Percentiles rank a stretch among this genome's conserved stretches.
Evolutionary conservation across 2,888 invertebrate genomes (phyloP).

Genomic region (Dryadula phaetusa): DNA sequence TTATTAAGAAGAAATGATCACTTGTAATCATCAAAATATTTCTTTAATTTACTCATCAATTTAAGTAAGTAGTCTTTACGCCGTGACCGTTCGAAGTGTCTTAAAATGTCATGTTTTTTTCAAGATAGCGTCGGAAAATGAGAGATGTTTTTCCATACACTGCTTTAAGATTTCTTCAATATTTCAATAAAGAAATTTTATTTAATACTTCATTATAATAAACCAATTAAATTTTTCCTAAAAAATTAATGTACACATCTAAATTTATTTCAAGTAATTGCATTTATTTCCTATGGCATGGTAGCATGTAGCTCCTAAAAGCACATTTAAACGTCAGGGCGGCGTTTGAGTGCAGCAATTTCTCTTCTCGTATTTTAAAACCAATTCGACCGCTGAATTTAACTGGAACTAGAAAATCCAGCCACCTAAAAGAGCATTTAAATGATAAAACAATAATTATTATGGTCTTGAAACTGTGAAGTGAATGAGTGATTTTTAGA

Average conservation of each 20-base stretch:
- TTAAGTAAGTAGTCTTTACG: no score
- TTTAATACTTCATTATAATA: no score
- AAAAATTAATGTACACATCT: not conserved
- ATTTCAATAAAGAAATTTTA: no score
- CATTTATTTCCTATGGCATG: conserved; percentile 25
- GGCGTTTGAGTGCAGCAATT: conserved; percentile 34
- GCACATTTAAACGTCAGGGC: conserved; percentile 37
- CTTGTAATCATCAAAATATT: no score
- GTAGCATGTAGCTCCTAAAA: conserved; percentile 29
- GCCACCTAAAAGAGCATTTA: not conserved
- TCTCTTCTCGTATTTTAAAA: conserved; percentile 39
- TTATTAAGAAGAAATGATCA: no score
- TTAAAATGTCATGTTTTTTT: no score
- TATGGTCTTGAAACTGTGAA: not conserved
- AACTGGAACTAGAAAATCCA: conserved; percentile 34
- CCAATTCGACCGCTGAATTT: conserved; percentile 35
- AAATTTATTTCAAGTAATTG: conserved; percentile 23
- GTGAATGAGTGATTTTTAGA: not conserved
- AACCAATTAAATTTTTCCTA: no score
- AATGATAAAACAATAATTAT: not conserved
- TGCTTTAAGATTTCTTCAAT: no score
- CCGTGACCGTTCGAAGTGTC: no score
- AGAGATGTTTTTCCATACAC: no score
- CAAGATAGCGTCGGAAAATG: no score
- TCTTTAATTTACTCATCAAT: no score